Conservation (phyloP, 2,797 vertebrate species). For the Lithobates sylvaticus region DNA sequence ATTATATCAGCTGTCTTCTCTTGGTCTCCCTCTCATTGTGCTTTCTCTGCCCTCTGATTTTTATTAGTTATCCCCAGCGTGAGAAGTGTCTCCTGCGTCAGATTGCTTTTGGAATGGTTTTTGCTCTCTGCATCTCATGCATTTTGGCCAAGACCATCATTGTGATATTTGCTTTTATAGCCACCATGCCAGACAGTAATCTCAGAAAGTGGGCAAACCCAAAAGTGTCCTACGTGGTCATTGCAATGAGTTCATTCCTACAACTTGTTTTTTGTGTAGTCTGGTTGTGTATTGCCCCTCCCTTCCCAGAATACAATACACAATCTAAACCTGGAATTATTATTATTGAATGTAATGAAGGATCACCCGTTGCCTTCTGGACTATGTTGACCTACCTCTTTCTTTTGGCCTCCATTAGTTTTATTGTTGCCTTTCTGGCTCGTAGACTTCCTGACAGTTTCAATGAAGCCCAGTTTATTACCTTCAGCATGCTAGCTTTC, state of each 20-base stretch:
- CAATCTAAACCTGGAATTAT: background rate
- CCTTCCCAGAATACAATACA: slow-evolving; percentile 15
- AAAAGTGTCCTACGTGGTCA: background rate
- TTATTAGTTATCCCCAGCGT: slow-evolving; percentile 41
- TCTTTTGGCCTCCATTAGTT: slow-evolving; percentile 39
- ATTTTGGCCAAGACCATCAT: slow-evolving; percentile 56
- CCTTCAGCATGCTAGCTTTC: slow-evolving; percentile 52
- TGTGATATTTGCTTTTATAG: slow-evolving; percentile 55
- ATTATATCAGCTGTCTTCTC: slow-evolving; percentile 45
- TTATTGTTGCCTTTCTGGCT: background rate
- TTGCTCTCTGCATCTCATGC: slow-evolving; percentile 47
- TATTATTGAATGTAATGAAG: slow-evolving; percentile 43
- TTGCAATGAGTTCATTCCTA: background rate
- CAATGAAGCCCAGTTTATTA: background rate
- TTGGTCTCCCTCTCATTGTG: slow-evolving; percentile 28
- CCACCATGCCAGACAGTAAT: slow-evolving; percentile 33
- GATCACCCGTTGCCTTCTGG: slow-evolving; percentile 39
- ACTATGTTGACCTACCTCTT: slow-evolving; percentile 37
- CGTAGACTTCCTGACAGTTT: no score
- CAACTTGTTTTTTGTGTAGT: slow-evolving; percentile 39
- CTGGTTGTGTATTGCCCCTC: slow-evolving; percentile 25
- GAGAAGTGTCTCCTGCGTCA: slow-evolving; percentile 34
- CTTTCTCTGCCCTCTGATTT: slow-evolving; percentile 50
- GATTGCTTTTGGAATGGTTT: slow-evolving; percentile 44
- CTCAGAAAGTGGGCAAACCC: slow-evolving; percentile 32